A percentile compares a stretch with the other conserved stretches of the same genome.
Conservation (phyloP, 2,113 vertebrate genomes). For the Halcyon senegalensis region DNA sequence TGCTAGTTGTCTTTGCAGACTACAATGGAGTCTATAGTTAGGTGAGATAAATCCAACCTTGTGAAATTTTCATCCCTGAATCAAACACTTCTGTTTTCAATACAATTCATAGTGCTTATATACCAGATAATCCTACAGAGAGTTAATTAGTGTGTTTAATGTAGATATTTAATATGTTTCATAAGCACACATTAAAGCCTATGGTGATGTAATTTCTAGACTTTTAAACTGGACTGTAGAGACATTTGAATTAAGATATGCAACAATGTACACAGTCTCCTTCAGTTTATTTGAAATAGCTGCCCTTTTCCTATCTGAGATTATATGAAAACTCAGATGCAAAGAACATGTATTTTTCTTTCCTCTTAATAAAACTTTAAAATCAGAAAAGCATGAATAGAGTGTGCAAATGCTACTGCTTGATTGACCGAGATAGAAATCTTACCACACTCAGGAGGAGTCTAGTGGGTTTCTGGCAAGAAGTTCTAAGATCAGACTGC, state of each 20-base stretch:
- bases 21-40: neutral
- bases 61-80: neutral
- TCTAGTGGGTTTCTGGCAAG: neutral
- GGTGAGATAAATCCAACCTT: neutral
- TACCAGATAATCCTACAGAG: neutral
- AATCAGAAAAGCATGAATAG: conserved; percentile 1
- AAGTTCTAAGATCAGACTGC: neutral
- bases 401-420: neutral
- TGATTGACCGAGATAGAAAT: neutral
- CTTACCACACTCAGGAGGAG: neutral
- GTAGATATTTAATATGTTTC: neutral
- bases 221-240: neutral
- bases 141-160: neutral
- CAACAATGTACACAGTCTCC: neutral
- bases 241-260: neutral
- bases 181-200: neutral
- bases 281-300: neutral
- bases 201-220: neutral
- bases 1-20: neutral
- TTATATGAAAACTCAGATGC: neutral
- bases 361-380: neutral
- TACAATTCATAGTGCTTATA: neutral
- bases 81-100: neutral
- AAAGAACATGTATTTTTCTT: neutral
- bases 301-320: neutral